Evolutionary conservation across 1,140 invertebrate species (phyloP).

Genomic region (Ceratosolen solmsi): DNA sequence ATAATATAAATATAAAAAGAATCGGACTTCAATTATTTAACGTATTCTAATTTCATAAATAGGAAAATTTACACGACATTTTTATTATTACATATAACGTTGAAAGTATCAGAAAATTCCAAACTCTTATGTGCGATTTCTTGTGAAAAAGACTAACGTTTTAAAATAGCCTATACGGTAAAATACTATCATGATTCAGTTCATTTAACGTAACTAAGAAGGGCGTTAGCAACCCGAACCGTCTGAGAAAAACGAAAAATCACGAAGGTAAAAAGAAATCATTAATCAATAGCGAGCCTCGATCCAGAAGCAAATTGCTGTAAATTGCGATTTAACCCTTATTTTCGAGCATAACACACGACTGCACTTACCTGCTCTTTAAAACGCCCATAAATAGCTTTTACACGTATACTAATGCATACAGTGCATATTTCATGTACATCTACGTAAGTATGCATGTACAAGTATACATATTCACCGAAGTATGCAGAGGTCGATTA

Average conservation of each 20-base stretch:
- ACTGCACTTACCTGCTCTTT: not conserved
- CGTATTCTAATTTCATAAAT: too few relatives aligned
- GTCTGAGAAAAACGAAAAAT: not conserved
- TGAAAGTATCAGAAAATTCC: too few relatives aligned
- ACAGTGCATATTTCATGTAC: too few relatives aligned
- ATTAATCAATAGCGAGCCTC: not conserved
- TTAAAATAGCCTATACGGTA: not conserved
- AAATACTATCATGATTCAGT: not conserved
- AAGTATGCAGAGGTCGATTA: not conserved
- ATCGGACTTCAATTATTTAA: too few relatives aligned
- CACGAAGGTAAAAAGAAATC: not conserved
- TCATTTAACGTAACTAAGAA: not conserved
- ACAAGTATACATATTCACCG: too few relatives aligned
- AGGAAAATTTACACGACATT: too few relatives aligned
- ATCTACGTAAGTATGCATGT: too few relatives aligned
- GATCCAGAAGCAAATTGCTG: conserved; percentile 15
- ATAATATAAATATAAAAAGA: too few relatives aligned
- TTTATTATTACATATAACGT: too few relatives aligned
- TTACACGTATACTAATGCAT: not conserved
- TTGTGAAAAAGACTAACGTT: too few relatives aligned
- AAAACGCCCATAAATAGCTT: not conserved
- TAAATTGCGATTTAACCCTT: conserved; percentile 22
- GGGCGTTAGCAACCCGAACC: not conserved
- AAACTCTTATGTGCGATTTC: too few relatives aligned
- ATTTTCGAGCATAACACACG: not conserved